Percentiles rank a stretch among this genome's conserved stretches.
Conservation (phyloP, 2,113 vertebrate genomes). For the Mormyrus iriodes region DNA sequence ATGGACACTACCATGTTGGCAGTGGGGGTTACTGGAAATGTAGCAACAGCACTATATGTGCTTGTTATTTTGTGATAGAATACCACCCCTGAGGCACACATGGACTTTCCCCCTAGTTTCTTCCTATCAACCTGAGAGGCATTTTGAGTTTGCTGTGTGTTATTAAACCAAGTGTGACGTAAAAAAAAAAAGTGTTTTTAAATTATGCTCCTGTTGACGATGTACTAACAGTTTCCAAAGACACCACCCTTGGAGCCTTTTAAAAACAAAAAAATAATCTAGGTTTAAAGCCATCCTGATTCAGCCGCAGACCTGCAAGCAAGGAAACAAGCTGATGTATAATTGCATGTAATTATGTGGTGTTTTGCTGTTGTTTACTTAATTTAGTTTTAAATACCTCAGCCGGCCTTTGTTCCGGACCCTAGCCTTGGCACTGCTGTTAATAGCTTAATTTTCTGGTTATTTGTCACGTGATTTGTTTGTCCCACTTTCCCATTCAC, state of each 20-base stretch:
- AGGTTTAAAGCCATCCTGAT: neutral
- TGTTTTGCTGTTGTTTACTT: neutral
- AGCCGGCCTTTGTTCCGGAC: neutral
- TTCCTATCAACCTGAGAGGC: neutral
- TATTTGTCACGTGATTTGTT: constrained; percentile 18
- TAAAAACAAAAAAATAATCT: neutral
- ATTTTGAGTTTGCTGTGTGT: neutral
- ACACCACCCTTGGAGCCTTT: neutral
- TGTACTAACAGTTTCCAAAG: neutral
- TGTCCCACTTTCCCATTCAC: constrained; percentile 13
- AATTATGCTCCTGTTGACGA: neutral
- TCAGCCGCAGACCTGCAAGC: neutral
- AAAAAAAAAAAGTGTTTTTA: neutral
- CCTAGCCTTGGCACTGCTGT: neutral
- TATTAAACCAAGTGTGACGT: neutral
- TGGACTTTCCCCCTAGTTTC: neutral
- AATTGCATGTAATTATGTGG: constrained; percentile 5
- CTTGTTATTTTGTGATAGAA: neutral
- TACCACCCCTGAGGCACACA: neutral
- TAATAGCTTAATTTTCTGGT: constrained; percentile 1
- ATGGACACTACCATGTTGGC: neutral
- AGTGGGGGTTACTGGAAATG: neutral
- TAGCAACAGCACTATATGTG: neutral
- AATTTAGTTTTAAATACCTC: constrained; percentile 12
- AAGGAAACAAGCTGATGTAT: neutral